Conservation (phyloP, 2,888 invertebrate genomes). For the Tenthredo livida region DNA sequence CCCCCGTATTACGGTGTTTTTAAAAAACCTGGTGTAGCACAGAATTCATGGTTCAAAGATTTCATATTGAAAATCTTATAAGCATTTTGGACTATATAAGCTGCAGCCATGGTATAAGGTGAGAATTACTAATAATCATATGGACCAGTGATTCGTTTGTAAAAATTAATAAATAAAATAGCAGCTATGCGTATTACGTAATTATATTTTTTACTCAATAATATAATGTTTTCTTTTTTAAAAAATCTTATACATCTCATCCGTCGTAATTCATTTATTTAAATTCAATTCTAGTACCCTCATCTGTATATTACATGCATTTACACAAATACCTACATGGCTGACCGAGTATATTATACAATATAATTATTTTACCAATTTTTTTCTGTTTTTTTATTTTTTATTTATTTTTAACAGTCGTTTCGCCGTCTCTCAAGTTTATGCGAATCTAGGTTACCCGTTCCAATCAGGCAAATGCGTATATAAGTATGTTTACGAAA, state of each 20-base stretch:
- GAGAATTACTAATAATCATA: neutral
- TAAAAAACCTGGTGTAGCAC: neutral
- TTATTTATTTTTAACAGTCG: neutral
- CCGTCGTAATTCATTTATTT: neutral
- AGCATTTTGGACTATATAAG: neutral
- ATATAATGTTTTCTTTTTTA: neutral
- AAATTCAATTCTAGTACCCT: constrained; percentile 11
- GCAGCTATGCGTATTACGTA: neutral
- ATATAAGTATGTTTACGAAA: constrained; percentile 38
- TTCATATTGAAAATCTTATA: neutral
- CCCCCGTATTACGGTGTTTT: neutral
- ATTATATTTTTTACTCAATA: neutral
- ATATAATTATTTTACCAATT: neutral
- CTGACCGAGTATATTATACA: neutral
- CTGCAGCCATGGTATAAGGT: constrained; percentile 7
- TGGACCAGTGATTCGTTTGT: neutral
- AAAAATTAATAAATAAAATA: constrained; percentile 39
- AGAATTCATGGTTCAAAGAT: neutral
- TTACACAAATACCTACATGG: neutral
- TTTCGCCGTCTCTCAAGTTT: constrained; percentile 11
- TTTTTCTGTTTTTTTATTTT: neutral
- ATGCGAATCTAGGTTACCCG: constrained; percentile 36
- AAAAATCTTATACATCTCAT: neutral
- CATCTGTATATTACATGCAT: neutral
- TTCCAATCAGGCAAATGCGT: constrained; percentile 36